Conservation (phyloP, 2,888 invertebrate species). For the Parnassius apollo region DNA sequence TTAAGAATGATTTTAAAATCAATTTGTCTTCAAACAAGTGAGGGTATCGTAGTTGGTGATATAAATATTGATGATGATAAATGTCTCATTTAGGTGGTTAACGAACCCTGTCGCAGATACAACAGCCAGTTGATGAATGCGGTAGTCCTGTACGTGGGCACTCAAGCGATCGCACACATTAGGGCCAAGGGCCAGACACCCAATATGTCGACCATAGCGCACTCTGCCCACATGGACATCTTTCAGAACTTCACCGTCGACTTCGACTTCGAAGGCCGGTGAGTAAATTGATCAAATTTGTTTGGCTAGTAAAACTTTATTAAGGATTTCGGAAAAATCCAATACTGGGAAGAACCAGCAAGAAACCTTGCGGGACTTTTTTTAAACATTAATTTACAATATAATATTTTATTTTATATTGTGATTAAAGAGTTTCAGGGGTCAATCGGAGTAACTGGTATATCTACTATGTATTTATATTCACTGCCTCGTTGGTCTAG, state of each 20-base stretch:
- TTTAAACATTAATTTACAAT: no score
- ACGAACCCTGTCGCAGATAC: slow-evolving; percentile 94
- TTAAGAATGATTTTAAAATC: no score
- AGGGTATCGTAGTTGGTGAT: not conserved
- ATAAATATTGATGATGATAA: not conserved
- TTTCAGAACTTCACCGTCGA: slow-evolving; percentile 99
- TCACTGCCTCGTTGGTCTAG: no score
- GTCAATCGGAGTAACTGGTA: no score
- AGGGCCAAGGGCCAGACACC: slow-evolving; percentile 95
- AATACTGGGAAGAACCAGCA: no score
- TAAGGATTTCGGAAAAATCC: no score
- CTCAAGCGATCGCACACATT: slow-evolving; percentile 96
- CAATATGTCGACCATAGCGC: slow-evolving; percentile 98
- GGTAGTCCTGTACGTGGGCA: slow-evolving; percentile 97
- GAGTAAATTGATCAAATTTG: slow-evolving; percentile 31
- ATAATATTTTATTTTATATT: no score
- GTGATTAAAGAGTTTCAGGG: no score
- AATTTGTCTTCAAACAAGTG: no score
- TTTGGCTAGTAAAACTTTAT: no score
- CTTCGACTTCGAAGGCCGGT: slow-evolving; percentile 96
- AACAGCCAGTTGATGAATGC: slow-evolving; percentile 98
- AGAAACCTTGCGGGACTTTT: no score
- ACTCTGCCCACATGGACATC: slow-evolving; percentile 99
- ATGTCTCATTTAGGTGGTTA: slow-evolving; percentile 76
- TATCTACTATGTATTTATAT: no score